Evolutionary conservation across 1,140 invertebrate species (phyloP).

Genomic region (Bemisia tabaci): DNA sequence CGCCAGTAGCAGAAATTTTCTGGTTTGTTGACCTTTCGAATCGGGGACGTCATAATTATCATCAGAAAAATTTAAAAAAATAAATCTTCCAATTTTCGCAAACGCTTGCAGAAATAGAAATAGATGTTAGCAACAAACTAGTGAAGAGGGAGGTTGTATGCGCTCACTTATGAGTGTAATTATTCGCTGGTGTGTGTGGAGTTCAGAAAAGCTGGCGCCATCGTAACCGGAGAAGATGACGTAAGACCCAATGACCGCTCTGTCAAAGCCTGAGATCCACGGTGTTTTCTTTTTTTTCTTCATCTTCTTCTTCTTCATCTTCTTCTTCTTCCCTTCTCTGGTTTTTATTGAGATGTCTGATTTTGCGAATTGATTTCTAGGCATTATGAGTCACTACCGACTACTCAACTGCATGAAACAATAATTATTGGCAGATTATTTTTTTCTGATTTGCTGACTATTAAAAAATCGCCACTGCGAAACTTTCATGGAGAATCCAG

Average conservation of each 20-base stretch:
- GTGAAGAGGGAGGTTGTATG: too few relatives aligned
- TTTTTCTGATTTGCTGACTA: too few relatives aligned
- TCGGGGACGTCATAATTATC: neutral
- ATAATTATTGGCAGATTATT: too few relatives aligned
- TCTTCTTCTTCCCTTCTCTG: neutral
- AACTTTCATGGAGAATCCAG: too few relatives aligned
- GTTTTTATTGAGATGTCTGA: neutral
- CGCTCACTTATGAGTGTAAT: neutral
- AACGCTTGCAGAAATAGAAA: too few relatives aligned
- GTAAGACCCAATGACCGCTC: neutral
- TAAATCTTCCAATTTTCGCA: too few relatives aligned
- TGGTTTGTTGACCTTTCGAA: too few relatives aligned
- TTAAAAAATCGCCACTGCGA: too few relatives aligned
- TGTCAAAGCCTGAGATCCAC: neutral
- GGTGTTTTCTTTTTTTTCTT: neutral
- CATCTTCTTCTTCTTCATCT: neutral
- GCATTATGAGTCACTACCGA: neutral
- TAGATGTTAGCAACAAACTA: too few relatives aligned
- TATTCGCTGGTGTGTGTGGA: neutral
- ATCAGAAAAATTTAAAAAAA: too few relatives aligned
- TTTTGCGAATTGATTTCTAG: neutral
- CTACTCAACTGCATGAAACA: neutral
- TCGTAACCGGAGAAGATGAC: neutral
- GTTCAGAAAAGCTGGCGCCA: neutral
- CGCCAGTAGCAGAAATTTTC: too few relatives aligned